Conservation (phyloP, 2,888 invertebrate species). For the Pollenia amentaria region DNA sequence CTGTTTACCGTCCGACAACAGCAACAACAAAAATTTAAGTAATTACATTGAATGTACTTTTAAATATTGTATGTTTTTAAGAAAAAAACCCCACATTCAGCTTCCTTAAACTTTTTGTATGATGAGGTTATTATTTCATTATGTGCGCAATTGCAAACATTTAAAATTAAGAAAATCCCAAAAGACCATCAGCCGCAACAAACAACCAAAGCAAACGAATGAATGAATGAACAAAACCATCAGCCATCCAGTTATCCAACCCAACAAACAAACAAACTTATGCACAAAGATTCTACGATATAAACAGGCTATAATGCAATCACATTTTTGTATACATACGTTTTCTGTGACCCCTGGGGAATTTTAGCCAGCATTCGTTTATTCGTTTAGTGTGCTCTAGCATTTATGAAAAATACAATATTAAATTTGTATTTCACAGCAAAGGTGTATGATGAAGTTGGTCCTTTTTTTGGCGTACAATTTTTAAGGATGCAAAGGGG, state of each 20-base stretch:
- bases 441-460: not conserved
- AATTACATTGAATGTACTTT: slow-evolving; percentile 53
- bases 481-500: slow-evolving; percentile 30
- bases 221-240: slow-evolving; percentile 21
- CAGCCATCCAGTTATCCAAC: slow-evolving; percentile 14
- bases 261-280: slow-evolving; percentile 39
- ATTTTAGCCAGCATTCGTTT: slow-evolving; percentile 35
- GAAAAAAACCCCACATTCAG: slow-evolving; percentile 51
- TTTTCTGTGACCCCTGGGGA: slow-evolving; percentile 49
- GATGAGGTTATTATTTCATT: slow-evolving; percentile 75
- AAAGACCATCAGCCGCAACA: slow-evolving; percentile 74
- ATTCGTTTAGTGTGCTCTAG: slow-evolving; percentile 37
- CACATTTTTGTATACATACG: slow-evolving; percentile 39
- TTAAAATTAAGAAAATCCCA: slow-evolving; percentile 83
- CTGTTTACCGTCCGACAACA: slow-evolving; percentile 12
- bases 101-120: slow-evolving; percentile 6
- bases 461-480: not conserved
- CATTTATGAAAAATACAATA: slow-evolving; percentile 67
- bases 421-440: slow-evolving; percentile 36
- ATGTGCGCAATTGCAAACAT: slow-evolving; percentile 79
- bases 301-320: slow-evolving; percentile 42
- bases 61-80: slow-evolving; percentile 33
- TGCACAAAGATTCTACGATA: slow-evolving; percentile 1
- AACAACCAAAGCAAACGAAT: slow-evolving; percentile 30
- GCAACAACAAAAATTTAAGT: slow-evolving; percentile 37